A percentile compares a stretch with the other conserved stretches of the same genome.
phyloP scores from a whole-genome alignment of 2,888 invertebrate genomes.

The Aspidapion aeneum region DNA sequence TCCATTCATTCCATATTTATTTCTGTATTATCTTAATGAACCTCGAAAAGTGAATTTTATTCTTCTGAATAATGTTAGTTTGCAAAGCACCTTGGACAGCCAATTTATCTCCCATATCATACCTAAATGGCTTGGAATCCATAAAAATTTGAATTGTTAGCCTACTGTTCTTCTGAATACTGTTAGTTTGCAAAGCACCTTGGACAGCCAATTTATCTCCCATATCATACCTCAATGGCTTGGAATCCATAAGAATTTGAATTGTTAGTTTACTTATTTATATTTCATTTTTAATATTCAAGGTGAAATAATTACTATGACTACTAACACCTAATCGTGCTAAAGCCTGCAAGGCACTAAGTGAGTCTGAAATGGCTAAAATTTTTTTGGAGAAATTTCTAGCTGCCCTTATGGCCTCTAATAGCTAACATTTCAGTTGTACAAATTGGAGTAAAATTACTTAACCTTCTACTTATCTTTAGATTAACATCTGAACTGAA shows the following conservation, averaged over 20 bases:
- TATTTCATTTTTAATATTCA: not conserved
- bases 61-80: not conserved
- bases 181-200: not conserved
- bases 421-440: not conserved
- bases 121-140: not conserved
- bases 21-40: not conserved
- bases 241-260: not conserved
- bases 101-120: not conserved
- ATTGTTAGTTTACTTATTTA: not conserved
- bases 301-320: not conserved
- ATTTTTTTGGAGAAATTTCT: not conserved
- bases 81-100: not conserved
- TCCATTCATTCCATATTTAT: not conserved
- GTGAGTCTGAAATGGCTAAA: not conserved
- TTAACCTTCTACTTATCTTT: not conserved
- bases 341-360: not conserved
- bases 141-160: not conserved
- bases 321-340: not conserved
- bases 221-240: not conserved
- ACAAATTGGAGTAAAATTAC: not conserved
- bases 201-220: not conserved
- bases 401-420: not conserved
- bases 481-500: not conserved
- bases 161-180: not conserved
- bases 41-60: not conserved